Evolutionary conservation across 2,113 vertebrate species (phyloP), one percentile per base, ranked within the genome.

Genomic region (Bufo bufo): DNA sequence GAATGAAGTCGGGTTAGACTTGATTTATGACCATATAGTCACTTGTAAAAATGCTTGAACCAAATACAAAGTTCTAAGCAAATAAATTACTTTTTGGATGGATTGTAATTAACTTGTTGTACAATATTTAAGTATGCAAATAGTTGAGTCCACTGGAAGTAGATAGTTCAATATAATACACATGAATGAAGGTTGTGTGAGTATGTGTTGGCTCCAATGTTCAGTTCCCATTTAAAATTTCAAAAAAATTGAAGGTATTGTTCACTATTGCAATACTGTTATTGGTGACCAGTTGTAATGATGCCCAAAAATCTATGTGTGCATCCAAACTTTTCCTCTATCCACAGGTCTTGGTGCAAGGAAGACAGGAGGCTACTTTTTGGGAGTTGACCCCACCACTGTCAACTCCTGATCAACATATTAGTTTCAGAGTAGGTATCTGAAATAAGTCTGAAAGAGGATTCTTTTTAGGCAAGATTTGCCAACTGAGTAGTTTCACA

Each of bases 11-110:
- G 9, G 47, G 47, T 66, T 50, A 65, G 56, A 66, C 59, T 49
- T 83, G 81, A 83, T 83, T 83, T 83, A 81, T 47, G 78, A 10
- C 54, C 54, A 17, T 45, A 59, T 33, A 47, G 54, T 81, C 78
- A 58, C 56, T 81, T 61, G 33, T 58, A 81, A 81, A 58, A 58
- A 80, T 80, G 54, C 56, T 47, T 61, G 2, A 61, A 81, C 33
- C 8, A 61, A 81, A 81, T 80, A 80, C 23, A 80, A 79, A 79
- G 52, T n/a, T 80, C 14, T 43, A 13, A 17, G 77, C 20, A 80
- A 33, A 19, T 50, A 78, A 54, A 77, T 50, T 10, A 78, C 8
- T 13, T 78, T 78, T 80, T 80, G 52, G 23, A 80, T 33, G 23
- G 7, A 6, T 56, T 43, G 56, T 59, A 33, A 43, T 56, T 54